phyloP scores from a whole-genome alignment of 2,113 vertebrate species.

The Zosterops lateralis region DNA sequence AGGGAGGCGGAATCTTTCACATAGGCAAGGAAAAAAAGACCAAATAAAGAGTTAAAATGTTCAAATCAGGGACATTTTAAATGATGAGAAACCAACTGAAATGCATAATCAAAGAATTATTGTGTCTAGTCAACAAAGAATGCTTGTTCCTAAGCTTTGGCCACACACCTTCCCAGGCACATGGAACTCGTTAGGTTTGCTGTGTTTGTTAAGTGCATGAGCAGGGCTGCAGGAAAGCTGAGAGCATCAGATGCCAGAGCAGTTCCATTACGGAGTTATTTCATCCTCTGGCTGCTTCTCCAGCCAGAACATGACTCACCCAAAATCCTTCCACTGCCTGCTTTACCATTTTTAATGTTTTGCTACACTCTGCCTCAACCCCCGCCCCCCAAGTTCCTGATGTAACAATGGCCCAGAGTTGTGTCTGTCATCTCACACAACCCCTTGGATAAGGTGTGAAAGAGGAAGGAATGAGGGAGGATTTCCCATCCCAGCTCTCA shows the following conservation, averaged over 20 bases:
- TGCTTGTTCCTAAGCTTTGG: not conserved
- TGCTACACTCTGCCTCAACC: not conserved
- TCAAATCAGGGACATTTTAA: not conserved
- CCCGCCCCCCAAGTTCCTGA: accelerated
- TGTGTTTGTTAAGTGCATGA: not conserved
- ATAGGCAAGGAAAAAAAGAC: not conserved
- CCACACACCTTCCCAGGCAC: not conserved
- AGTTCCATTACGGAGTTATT: not conserved
- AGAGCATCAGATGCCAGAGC: not conserved
- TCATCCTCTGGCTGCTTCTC: not conserved
- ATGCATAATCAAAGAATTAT: not conserved
- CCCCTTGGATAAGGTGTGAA: not conserved
- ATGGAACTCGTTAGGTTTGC: not conserved
- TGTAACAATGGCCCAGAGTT: not conserved
- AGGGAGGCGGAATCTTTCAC: conserved; percentile 17
- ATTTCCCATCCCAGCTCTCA: not conserved
- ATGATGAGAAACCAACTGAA: not conserved
- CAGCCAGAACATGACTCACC: not conserved
- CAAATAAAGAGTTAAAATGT: not conserved
- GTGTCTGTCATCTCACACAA: not conserved
- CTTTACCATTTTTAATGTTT: not conserved
- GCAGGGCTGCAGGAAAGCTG: not conserved
- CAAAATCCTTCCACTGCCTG: not conserved
- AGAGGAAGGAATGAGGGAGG: not conserved
- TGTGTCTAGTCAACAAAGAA: not conserved